Conservation (phyloP, 2,888 invertebrate species). For the Deilephila porcellus region DNA sequence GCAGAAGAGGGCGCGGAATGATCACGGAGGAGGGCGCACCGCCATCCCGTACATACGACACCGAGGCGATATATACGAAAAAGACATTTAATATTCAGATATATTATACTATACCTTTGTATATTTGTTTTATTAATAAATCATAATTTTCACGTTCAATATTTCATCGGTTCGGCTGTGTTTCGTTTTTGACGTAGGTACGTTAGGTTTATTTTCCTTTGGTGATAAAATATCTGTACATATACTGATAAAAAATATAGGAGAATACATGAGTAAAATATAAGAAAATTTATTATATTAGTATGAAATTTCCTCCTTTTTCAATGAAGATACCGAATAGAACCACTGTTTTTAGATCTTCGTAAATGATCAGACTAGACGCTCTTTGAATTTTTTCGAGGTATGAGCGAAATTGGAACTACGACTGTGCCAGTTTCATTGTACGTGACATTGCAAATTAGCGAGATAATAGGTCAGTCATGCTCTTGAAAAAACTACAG, state of each 20-base stretch:
- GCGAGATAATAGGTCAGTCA: not conserved
- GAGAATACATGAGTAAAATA: too few relatives aligned
- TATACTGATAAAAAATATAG: not conserved
- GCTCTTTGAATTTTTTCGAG: not conserved
- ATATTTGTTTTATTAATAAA: not conserved
- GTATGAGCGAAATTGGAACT: not conserved
- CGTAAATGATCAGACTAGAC: not conserved
- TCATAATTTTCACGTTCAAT: too few relatives aligned
- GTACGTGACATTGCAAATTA: constrained; percentile 15
- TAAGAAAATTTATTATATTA: not conserved
- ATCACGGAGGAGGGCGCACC: constrained; percentile 52
- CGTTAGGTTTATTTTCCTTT: not conserved
- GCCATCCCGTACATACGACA: constrained; percentile 67
- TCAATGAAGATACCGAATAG: too few relatives aligned
- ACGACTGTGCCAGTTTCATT: constrained; percentile 2
- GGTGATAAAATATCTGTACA: not conserved
- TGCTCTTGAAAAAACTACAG: not conserved
- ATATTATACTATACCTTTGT: not conserved
- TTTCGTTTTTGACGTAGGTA: too few relatives aligned
- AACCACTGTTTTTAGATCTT: not conserved
- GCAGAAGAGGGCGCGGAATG: constrained; percentile 51
- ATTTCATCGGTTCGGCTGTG: too few relatives aligned
- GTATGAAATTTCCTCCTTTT: too few relatives aligned
- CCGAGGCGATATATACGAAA: constrained; percentile 65
- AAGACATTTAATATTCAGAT: constrained; percentile 45